These are phyloP conservation scores for Diploptera punctata DNA, from an alignment of 2,888 invertebrate species.

Conservation along the genomic window DNA sequence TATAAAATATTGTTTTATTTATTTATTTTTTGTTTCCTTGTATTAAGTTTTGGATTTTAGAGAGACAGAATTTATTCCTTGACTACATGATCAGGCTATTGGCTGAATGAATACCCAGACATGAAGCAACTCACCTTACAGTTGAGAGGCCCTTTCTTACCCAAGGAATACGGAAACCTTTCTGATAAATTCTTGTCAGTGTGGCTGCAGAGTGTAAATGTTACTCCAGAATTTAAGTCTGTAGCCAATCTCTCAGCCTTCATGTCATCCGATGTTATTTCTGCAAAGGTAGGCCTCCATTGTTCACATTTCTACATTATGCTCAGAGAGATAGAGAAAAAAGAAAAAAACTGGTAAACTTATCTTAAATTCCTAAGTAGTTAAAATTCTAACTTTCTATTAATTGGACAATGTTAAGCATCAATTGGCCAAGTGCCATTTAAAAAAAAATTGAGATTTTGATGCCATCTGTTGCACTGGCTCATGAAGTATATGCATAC, in stretches of 20 bases:
- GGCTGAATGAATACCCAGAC: slow-evolving; percentile 49
- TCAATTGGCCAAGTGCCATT: no score
- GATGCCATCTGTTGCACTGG: no score
- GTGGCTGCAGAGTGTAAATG: slow-evolving; percentile 56
- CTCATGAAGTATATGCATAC: no score
- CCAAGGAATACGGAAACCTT: slow-evolving; percentile 60
- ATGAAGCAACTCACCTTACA: slow-evolving; percentile 60
- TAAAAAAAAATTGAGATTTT: no score
- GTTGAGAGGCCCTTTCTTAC: slow-evolving; percentile 66
- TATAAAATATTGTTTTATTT: no score
- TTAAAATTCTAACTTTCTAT: no score
- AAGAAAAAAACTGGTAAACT: background rate
- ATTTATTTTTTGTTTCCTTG: no score
- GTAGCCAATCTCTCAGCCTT: slow-evolving; percentile 19
- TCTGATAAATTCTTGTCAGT: slow-evolving; percentile 57
- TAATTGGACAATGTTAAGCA: no score
- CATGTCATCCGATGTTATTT: slow-evolving; percentile 50
- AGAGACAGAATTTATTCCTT: no score
- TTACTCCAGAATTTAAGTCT: background rate
- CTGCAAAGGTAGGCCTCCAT: slow-evolving; percentile 52
- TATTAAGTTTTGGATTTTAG: no score
- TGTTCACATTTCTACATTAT: no score
- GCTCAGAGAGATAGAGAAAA: no score
- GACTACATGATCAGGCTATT: slow-evolving; percentile 45
- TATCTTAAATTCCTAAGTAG: background rate